Conservation (phyloP, 2,888 invertebrate genomes). For the Eubasilissa splendida region DNA sequence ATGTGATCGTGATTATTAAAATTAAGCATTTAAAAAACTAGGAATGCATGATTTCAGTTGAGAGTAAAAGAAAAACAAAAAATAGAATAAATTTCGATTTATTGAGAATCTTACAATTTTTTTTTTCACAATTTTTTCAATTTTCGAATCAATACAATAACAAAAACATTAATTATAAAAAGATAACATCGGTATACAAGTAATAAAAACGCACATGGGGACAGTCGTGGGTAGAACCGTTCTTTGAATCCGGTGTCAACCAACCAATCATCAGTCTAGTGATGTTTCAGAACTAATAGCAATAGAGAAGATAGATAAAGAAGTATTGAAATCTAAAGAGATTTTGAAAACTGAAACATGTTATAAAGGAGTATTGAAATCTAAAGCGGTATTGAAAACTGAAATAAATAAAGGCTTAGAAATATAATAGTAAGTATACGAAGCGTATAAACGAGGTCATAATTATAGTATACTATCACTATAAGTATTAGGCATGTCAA, state of each 20-base stretch:
- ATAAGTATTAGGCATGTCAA: no score
- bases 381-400: neutral
- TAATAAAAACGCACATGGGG: constrained; percentile 39
- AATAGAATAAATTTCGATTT: constrained; percentile 3
- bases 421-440: neutral
- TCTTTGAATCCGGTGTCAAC: constrained; percentile 5
- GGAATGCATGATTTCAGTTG: no score
- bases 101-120: constrained; percentile 18
- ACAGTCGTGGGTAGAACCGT: constrained; percentile 12
- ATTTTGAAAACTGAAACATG: neutral
- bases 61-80: constrained; percentile 3
- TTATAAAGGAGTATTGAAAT: constrained; percentile 9
- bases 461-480: no score
- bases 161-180: constrained; percentile 37
- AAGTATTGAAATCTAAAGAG: neutral
- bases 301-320: neutral
- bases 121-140: constrained; percentile 25
- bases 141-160: constrained; percentile 14
- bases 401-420: neutral
- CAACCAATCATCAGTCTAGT: no score
- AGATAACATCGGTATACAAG: constrained; percentile 41
- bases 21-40: no score
- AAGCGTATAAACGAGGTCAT: no score
- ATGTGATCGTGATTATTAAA: neutral
- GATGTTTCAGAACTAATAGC: no score